Conservation (phyloP, 2,797 vertebrate genomes). For the Ptychobarbus kaznakovi region DNA sequence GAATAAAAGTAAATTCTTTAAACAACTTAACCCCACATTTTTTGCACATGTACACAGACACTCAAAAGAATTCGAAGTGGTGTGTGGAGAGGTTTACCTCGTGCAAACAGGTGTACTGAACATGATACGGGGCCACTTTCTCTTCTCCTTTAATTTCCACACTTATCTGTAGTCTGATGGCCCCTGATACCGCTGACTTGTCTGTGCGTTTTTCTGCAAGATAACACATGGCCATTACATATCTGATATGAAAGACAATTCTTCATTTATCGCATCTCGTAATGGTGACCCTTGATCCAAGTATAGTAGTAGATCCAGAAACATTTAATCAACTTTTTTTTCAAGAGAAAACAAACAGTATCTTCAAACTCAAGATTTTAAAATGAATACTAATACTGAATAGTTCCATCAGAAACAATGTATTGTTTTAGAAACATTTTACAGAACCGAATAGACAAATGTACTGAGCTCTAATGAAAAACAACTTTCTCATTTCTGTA, state of each 20-base stretch:
- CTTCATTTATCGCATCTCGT: not conserved
- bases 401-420: constrained; percentile 3
- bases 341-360: not conserved
- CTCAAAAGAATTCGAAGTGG: not conserved
- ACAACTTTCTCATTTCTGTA: not conserved
- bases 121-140: constrained; percentile 93
- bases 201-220: constrained; percentile 93
- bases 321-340: not conserved
- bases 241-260: not conserved
- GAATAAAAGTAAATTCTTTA: not conserved
- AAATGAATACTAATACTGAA: not conserved
- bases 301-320: not conserved
- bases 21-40: not conserved
- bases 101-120: constrained; percentile 96
- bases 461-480: constrained; percentile 7
- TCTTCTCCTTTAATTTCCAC: constrained; percentile 98
- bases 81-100: constrained; percentile 79
- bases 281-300: not conserved
- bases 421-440: not conserved
- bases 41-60: not conserved
- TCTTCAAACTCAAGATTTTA: not conserved
- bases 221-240: not conserved
- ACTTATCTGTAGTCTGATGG: constrained; percentile 93
- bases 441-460: not conserved
- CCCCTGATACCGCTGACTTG: constrained; percentile 94